Conservation (phyloP, 2,888 invertebrate species). For the Mesopsocus fuscifrons region DNA sequence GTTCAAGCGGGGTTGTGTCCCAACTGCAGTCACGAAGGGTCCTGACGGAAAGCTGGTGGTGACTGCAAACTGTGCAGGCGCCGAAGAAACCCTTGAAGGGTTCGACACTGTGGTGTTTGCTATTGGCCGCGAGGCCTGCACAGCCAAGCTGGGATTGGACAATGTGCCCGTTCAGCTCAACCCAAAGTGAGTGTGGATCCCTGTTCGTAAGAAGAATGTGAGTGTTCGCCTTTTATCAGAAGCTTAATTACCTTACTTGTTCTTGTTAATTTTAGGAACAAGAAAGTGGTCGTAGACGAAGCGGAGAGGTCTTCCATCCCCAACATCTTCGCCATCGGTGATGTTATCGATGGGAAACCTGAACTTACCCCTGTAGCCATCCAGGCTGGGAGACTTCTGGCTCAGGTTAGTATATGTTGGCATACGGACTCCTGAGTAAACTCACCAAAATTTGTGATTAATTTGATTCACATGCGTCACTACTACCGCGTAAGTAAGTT, state of each 20-base stretch:
- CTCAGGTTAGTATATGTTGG: too few species aligned
- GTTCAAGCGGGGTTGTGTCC: conserved; percentile 27
- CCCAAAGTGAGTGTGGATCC: conserved; percentile 21
- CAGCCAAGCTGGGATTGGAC: conserved; percentile 28
- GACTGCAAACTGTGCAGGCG: conserved; percentile 17
- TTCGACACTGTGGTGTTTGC: conserved; percentile 36
- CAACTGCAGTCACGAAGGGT: conserved; percentile 25
- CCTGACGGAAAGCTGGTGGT: conserved; percentile 18
- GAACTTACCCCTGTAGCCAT: conserved; percentile 40
- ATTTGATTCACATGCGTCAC: too few species aligned
- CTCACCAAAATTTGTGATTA: too few species aligned
- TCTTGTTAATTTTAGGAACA: conserved; percentile 23
- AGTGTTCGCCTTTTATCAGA: too few species aligned
- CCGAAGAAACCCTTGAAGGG: conserved; percentile 25
- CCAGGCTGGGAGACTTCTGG: conserved; percentile 33
- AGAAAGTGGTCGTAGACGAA: conserved; percentile 23
- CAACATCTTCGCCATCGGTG: conserved; percentile 39
- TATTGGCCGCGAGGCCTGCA: conserved; percentile 35
- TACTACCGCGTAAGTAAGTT: too few species aligned
- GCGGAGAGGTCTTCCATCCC: conserved; percentile 29
- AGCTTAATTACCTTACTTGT: too few species aligned
- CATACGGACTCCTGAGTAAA: too few species aligned
- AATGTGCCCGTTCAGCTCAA: conserved; percentile 26
- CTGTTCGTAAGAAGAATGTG: too few species aligned
- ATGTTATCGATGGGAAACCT: conserved; percentile 30